Conservation (phyloP, 2,888 invertebrate species). For the Trissolcus japonicus region DNA sequence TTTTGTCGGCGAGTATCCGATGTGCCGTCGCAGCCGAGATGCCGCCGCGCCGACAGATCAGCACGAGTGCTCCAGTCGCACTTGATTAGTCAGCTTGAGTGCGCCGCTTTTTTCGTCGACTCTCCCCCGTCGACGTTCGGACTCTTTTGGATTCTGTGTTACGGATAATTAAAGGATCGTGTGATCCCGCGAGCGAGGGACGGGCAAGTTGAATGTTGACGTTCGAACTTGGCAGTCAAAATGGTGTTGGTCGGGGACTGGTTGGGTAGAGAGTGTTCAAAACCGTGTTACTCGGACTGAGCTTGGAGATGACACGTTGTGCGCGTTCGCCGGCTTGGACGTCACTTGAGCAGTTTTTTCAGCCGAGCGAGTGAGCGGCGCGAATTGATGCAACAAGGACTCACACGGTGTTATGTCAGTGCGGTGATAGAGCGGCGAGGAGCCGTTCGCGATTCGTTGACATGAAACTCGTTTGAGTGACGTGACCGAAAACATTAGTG, state of each 20-base stretch:
- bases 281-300: too few relatives aligned
- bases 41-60: slow-evolving; percentile 2
- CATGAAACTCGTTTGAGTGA: slow-evolving; percentile 40
- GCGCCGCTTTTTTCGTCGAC: too few relatives aligned
- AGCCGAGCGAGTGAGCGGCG: not conserved
- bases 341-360: not conserved
- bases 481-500: slow-evolving; percentile 71
- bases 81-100: too few relatives aligned
- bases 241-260: not conserved
- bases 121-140: too few relatives aligned
- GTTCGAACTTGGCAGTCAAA: too few relatives aligned
- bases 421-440: slow-evolving; percentile 22
- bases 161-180: too few relatives aligned
- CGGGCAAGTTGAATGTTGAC: too few relatives aligned
- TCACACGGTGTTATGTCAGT: slow-evolving; percentile 18
- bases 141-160: too few relatives aligned
- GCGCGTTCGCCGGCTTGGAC: not conserved
- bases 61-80: not conserved
- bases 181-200: too few relatives aligned
- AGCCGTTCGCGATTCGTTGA: slow-evolving; percentile 18
- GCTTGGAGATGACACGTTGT: too few relatives aligned
- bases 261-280: not conserved
- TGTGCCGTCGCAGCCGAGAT: slow-evolving; percentile 27
- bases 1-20: slow-evolving; percentile 20
- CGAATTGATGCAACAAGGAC: not conserved